These are phyloP conservation scores for Carollia perspicillata DNA, from an alignment of 2,113 vertebrate genomes.

Conservation along the genomic window DNA sequence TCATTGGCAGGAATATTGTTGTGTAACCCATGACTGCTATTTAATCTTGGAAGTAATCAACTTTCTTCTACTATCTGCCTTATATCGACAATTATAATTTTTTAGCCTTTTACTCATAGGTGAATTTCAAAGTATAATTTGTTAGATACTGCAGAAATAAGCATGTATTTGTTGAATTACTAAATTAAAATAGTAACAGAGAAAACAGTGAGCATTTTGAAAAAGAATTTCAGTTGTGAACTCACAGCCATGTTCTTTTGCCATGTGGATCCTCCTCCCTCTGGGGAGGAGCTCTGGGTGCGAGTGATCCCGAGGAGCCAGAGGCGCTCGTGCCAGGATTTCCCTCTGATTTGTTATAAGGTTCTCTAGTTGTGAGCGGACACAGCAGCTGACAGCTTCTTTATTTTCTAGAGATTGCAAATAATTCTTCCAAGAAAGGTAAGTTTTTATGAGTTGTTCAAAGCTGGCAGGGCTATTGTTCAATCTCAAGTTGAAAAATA, in stretches of 20 bases:
- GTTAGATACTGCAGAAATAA: not conserved
- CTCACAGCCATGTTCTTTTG: too few species aligned
- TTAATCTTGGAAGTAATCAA: not conserved
- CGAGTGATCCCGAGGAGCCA: not conserved
- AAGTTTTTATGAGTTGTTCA: not conserved
- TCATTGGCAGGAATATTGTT: not conserved
- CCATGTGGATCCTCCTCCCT: not conserved
- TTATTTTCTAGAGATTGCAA: not conserved
- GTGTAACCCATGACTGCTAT: not conserved
- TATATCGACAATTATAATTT: not conserved
- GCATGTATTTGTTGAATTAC: not conserved
- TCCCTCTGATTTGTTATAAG: not conserved
- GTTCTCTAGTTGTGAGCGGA: not conserved
- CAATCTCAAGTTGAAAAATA: not conserved
- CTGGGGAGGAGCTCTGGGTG: not conserved
- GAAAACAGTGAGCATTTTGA: not conserved
- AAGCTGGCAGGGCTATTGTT: not conserved
- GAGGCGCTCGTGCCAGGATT: not conserved
- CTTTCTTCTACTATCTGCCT: not conserved
- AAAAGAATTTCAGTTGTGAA: not conserved
- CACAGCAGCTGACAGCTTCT: not conserved
- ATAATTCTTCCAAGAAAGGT: not conserved
- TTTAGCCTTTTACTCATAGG: not conserved
- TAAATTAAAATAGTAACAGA: not conserved
- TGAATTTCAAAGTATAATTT: not conserved